Evolutionary conservation across 2,797 vertebrate genomes (phyloP), one percentile per base, ranked within the genome.

Genomic region (Cossypha caffra): DNA sequence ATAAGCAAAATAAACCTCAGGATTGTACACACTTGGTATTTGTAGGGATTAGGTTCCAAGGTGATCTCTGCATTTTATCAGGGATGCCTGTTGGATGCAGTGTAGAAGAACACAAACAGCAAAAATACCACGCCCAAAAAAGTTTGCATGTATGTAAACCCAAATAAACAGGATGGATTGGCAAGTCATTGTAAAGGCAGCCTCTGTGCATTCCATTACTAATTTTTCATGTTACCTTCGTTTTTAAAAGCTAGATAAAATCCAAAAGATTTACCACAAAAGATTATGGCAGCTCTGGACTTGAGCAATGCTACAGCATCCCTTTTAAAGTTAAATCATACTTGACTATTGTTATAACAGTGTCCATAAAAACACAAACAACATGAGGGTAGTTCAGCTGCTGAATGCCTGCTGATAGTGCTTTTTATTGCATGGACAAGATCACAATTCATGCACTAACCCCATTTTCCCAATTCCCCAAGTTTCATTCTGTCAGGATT

Each of bases 401-500:
- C 83, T 81, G 83, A 94, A 94, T 69, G 89, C 90, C 90, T 7
- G 0, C 91, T 90, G 85, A 90, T 93, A 77, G 86, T 40, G 75
- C 94, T 95, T 97, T 96, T 96, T 96, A 95, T 92, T 89, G 86
- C 89, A 67, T 8, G 77, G 92, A 94, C 87, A 85, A 87, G 92
- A 97, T 84, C 95, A 93, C 94, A 96, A 96, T 94, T 97, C 96
- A 94, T 86, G 79, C 73, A 25, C 89, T 91, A 88, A 88, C 95
- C 94, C 92, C 91, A 79, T 90, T 95, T 95, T 94, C 95, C 95
- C 95, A 96, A 94, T 97, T 95, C 97, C 95, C 94, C 91, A 82
- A 95, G 95, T 94, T 96, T 86, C 94, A 69, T 86, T 94, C 93
- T 96, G 96, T 94, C 95, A 95, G 87, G 89, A 97, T 96, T 97